Conservation (phyloP, 2,888 invertebrate genomes). For the Noctua pronuba region DNA sequence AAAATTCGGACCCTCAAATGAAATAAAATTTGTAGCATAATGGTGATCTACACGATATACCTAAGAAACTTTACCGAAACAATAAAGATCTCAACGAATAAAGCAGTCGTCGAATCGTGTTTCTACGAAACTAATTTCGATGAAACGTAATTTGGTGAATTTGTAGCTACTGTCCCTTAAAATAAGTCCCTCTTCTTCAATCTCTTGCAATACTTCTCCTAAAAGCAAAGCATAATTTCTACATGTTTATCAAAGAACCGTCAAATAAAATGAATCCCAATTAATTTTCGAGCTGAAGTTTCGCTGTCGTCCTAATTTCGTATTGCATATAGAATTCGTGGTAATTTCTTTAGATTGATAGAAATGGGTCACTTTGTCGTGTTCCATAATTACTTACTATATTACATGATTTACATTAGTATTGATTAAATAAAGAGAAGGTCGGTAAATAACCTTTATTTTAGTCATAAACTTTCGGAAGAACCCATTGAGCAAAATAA, state of each 20-base stretch:
- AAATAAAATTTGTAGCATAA: neutral
- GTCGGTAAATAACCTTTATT: neutral
- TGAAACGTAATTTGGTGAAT: neutral
- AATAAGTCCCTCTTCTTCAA: neutral
- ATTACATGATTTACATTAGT: neutral
- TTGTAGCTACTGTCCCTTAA: neutral
- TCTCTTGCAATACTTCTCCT: conserved; percentile 16
- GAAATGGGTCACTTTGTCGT: conserved; percentile 64
- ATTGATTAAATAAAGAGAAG: conserved; percentile 8
- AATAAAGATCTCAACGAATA: neutral
- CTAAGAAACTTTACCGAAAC: neutral
- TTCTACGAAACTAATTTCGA: neutral
- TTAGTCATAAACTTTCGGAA: neutral
- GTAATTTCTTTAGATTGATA: conserved; percentile 66
- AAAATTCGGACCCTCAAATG: neutral
- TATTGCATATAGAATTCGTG: conserved; percentile 59
- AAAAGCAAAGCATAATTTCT: conserved; percentile 10
- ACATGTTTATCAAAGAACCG: conserved; percentile 34
- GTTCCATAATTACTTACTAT: conserved; percentile 20
- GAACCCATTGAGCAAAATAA: neutral
- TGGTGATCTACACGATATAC: neutral
- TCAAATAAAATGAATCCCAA: conserved; percentile 41
- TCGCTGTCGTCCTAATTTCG: conserved; percentile 37
- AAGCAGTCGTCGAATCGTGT: neutral
- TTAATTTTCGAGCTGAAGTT: conserved; percentile 22